These are phyloP conservation scores for Thymelicus sylvestris DNA, from an alignment of 2,888 invertebrate genomes.

Conservation along the genomic window DNA sequence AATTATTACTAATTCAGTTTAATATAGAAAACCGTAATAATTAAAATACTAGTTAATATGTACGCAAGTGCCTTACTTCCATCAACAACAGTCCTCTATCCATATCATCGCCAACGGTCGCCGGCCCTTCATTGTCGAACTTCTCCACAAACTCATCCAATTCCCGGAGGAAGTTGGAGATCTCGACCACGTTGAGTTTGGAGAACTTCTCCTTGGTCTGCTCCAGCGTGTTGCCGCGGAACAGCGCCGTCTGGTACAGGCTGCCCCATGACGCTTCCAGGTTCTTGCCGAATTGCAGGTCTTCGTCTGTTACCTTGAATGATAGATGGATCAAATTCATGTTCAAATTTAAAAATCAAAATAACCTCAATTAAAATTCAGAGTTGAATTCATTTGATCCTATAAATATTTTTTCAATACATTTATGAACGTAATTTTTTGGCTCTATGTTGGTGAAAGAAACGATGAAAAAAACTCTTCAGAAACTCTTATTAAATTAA, in stretches of 20 bases:
- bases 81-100: conserved; percentile 89
- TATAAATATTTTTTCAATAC: no score
- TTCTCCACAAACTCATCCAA: conserved; percentile 88
- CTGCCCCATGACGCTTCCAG: conserved; percentile 89
- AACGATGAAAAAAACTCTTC: no score
- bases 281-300: conserved; percentile 83
- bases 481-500: no score
- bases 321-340: no score
- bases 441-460: no score
- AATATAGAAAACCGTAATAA: no score
- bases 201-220: conserved; percentile 95
- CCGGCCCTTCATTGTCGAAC: conserved; percentile 92
- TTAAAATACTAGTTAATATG: no score
- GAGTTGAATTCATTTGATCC: no score
- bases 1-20: no score
- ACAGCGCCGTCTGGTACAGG: conserved; percentile 88
- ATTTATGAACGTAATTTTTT: no score
- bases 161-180: conserved; percentile 87
- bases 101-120: conserved; percentile 90
- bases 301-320: conserved; percentile 77
- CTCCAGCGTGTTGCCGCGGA: conserved; percentile 88
- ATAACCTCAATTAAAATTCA: no score
- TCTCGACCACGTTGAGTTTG: conserved; percentile 90
- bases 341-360: no score
- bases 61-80: conserved; percentile 79